phyloP scores from a whole-genome alignment of 2,797 vertebrate species.

The Huso huso region DNA sequence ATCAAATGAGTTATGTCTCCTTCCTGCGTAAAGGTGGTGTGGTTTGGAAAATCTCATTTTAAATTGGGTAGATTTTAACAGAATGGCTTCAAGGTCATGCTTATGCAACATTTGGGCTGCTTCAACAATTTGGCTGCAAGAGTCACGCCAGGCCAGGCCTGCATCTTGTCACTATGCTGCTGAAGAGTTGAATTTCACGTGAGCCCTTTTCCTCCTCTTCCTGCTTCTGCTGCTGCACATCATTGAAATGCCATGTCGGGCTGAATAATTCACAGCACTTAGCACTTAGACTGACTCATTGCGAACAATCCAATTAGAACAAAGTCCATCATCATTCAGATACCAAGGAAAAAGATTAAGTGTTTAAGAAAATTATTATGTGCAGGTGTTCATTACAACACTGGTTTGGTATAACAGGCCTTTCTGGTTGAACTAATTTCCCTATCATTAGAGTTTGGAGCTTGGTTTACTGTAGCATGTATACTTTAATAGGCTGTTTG shows the following conservation, averaged over 20 bases:
- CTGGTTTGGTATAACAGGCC: too few species aligned
- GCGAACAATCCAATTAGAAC: conserved; percentile 72
- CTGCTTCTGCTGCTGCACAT: conserved; percentile 57
- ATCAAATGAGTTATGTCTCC: conserved; percentile 28
- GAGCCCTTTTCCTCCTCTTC: conserved; percentile 18
- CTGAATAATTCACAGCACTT: conserved; percentile 85
- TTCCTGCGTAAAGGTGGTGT: conserved; percentile 23
- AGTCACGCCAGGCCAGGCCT: conserved; percentile 50
- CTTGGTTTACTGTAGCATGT: too few species aligned
- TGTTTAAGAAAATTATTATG: too few species aligned
- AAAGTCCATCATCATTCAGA: conserved; percentile 65
- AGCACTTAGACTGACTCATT: conserved; percentile 75
- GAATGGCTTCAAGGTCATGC: conserved; percentile 50
- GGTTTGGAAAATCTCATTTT: conserved; percentile 36
- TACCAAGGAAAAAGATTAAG: conserved; percentile 23
- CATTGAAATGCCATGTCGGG: conserved; percentile 74
- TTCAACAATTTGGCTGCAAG: conserved; percentile 44
- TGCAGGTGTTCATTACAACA: too few species aligned
- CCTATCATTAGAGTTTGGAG: too few species aligned
- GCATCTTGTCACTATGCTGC: conserved; percentile 43
- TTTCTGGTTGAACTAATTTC: too few species aligned
- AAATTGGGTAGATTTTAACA: conserved; percentile 34
- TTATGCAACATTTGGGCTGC: conserved; percentile 41
- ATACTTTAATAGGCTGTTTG: too few species aligned
- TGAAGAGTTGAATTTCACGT: conserved; percentile 40